phyloP scores from a whole-genome alignment of 2,113 vertebrate species.

The Pedetes capensis region DNA sequence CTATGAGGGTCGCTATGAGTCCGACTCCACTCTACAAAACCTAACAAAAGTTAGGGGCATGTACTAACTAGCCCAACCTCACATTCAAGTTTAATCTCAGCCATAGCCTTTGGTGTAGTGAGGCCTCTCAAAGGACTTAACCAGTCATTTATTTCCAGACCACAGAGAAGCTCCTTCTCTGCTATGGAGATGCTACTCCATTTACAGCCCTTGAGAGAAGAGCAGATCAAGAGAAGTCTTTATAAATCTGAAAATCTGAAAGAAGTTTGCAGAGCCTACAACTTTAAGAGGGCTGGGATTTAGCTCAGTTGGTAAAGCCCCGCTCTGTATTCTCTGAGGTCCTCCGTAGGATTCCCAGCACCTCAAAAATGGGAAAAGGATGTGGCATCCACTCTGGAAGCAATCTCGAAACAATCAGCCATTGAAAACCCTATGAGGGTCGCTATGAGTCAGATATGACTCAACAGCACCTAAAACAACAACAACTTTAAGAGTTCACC shows the following conservation, averaged over 20 bases:
- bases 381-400: too few relatives aligned
- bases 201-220: conserved; percentile 70
- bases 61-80: conserved; percentile 71
- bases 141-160: conserved; percentile 78
- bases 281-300: too few relatives aligned
- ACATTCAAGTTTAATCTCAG: conserved; percentile 78
- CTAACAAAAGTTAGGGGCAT: conserved; percentile 62
- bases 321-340: too few relatives aligned
- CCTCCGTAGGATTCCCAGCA: too few relatives aligned
- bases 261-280: conserved; percentile 34
- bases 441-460: too few relatives aligned
- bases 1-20: too few relatives aligned
- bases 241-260: conserved; percentile 44
- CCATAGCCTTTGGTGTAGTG: conserved; percentile 74
- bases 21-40: too few relatives aligned
- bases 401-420: too few relatives aligned
- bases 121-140: conserved; percentile 74
- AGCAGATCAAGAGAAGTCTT: conserved; percentile 47
- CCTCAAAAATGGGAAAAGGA: too few relatives aligned
- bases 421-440: too few relatives aligned
- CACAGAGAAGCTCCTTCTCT: conserved; percentile 70
- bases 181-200: conserved; percentile 65
- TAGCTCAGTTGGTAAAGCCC: too few relatives aligned
- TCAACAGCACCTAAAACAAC: too few relatives aligned
- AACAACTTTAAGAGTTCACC: conserved; percentile 34